Base-by-base conservation (phyloP, 2,888 invertebrate genomes). In the Meteorus colon region DNA sequence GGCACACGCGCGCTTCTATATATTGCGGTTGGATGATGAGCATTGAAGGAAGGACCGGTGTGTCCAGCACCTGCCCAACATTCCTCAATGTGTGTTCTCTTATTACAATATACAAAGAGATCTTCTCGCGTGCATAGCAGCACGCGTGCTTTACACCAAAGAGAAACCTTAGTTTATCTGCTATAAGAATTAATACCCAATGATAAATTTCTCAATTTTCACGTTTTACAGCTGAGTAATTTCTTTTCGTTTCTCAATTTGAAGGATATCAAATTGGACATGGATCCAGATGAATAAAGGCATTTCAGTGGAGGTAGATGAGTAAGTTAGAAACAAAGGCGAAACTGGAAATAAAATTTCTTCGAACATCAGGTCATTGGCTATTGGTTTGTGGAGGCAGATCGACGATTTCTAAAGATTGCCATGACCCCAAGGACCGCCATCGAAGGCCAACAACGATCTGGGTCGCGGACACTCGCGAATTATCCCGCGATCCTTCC, bases 381-480 rank as follows among this genome's bases (percentile, higher is more conserved):
- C 70, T 69, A 70, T 34, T 34, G 68, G 16, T 27, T 29, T 48
- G 51, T 48, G 27, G 34, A 59, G 59, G 70, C 14, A 60, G 8
- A 70, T 59, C 77, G 81, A 82, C 81, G 82, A 84, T 86, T 85
- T 85, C 84, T 84, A 83, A 84, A 80, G 81, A 79, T 79, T 79
- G 81, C 83, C 81, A 80, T 81, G 82, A 81, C 81, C 82, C 82
- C 84, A 81, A 83, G 82, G 85, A 84, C 80, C 78, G 75, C 73
- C 80, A 78, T 84, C 84, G 87, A 88, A 88, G 87, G 87, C 82
- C 84, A 79, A 77, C 68, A 75, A 77, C 77, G 84, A 87, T 87
- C 84, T 87, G 82, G 88, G 87, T 87, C 88, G 86, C 81, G 87
- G 87, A 85, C 87, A 82, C 78, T 80, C 77, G 84, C 83, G 82